Conservation (phyloP, 2,797 vertebrate genomes). For the Phaenicophaeus curvirostris region DNA sequence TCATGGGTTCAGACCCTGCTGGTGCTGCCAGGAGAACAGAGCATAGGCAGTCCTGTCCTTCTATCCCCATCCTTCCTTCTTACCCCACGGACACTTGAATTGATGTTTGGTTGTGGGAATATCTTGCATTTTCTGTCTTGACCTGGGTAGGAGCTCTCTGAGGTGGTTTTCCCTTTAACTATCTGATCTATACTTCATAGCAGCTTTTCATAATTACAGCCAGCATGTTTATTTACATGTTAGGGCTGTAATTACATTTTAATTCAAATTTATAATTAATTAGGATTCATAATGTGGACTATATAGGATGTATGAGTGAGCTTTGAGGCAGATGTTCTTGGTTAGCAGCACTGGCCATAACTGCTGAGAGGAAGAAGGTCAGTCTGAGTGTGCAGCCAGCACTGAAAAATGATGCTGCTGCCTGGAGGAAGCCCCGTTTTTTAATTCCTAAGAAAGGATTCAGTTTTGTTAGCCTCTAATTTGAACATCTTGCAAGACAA, state of each 20-base stretch:
- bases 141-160: neutral
- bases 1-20: too few relatives aligned
- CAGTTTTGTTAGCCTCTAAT: neutral
- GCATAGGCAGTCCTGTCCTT: too few relatives aligned
- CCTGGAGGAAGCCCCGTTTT: neutral
- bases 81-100: rapidly evolving
- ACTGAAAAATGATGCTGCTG: neutral
- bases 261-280: conserved; percentile 67
- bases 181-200: neutral
- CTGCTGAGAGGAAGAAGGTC: neutral
- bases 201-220: conserved; percentile 53
- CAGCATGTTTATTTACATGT: conserved; percentile 62
- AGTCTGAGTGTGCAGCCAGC: neutral
- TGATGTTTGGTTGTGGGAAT: too few relatives aligned
- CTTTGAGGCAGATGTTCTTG: neutral
- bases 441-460: neutral
- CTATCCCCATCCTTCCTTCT: neutral
- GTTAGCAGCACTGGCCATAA: neutral
- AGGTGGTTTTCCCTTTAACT: neutral
- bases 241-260: conserved; percentile 54
- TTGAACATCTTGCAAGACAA: neutral
- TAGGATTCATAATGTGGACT: conserved; percentile 44
- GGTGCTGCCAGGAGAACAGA: too few relatives aligned
- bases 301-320: neutral
- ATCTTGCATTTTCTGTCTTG: neutral